Percentiles rank a stretch among this genome's conserved stretches.
Conservation (phyloP, 2,797 vertebrate species). For the Chanos chanos region DNA sequence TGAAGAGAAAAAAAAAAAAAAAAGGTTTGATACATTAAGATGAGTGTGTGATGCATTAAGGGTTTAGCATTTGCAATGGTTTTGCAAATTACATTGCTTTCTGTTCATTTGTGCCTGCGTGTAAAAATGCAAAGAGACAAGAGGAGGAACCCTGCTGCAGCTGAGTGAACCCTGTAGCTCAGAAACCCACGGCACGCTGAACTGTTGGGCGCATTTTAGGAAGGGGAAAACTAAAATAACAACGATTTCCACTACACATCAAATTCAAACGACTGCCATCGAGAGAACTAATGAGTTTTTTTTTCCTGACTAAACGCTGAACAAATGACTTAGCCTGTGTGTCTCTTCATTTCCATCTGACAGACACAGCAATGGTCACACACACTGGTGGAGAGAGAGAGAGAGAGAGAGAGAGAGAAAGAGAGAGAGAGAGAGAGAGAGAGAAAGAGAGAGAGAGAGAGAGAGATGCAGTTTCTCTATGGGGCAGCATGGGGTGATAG, state of each 20-base stretch:
- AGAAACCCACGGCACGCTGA: too few species aligned
- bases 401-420: slow-evolving; percentile 20
- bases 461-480: slow-evolving; percentile 22
- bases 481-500: slow-evolving; percentile 49
- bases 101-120: too few species aligned
- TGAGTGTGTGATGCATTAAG: too few species aligned
- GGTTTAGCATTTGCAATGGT: too few species aligned
- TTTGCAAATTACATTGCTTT: too few species aligned
- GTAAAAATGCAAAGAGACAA: too few species aligned
- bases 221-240: too few species aligned
- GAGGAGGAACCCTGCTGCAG: too few species aligned
- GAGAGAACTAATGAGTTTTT: slow-evolving; percentile 2
- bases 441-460: slow-evolving; percentile 18
- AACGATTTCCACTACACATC: not conserved
- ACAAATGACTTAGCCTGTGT: slow-evolving; percentile 6
- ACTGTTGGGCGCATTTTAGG: too few species aligned
- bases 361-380: slow-evolving; percentile 17
- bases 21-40: too few species aligned
- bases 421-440: slow-evolving; percentile 21
- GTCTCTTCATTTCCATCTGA: slow-evolving; percentile 19
- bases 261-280: slow-evolving; percentile 4
- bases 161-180: too few species aligned
- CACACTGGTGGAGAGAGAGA: slow-evolving; percentile 19
- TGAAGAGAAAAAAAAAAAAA: too few species aligned
- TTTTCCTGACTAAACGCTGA: slow-evolving; percentile 5